phyloP scores from a whole-genome alignment of 64 coral and sea anemone genomes.

The Hydrozoanthus tunicans region DNA sequence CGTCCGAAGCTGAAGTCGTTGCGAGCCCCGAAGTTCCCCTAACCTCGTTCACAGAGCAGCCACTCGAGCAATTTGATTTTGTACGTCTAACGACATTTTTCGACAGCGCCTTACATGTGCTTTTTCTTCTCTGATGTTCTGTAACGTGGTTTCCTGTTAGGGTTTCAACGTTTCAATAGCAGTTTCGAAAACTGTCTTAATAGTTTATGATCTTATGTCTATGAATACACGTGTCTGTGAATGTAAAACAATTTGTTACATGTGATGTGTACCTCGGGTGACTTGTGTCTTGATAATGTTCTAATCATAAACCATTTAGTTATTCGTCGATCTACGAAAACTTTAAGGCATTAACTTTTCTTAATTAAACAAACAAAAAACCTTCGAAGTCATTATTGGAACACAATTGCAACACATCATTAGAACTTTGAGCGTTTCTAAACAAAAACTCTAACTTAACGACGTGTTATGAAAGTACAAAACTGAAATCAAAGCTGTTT shows the following conservation, averaged over 20 bases:
- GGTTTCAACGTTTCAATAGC: neutral
- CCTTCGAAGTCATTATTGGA: neutral
- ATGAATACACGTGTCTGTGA: no score
- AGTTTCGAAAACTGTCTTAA: neutral
- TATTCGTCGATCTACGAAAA: neutral
- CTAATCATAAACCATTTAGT: no score
- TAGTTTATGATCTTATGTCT: neutral
- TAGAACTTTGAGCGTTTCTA: no score
- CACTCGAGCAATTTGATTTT: conserved; percentile 13
- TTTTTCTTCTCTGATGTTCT: neutral
- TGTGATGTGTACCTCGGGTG: no score
- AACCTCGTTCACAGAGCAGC: neutral
- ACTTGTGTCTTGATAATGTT: no score
- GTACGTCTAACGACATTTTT: neutral
- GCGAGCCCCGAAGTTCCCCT: neutral
- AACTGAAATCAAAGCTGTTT: no score
- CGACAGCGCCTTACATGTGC: neutral
- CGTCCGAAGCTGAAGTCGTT: conserved; percentile 38
- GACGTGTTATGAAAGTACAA: no score
- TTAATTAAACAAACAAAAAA: no score
- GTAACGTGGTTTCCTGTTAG: conserved; percentile 5
- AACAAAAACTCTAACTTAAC: no score
- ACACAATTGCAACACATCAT: neutral
- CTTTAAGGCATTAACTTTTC: neutral
- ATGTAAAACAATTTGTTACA: no score